A percentile compares a stretch with the other conserved stretches of the same genome.
Conservation (phyloP, 2,888 invertebrate species). For the Tipula unca region DNA sequence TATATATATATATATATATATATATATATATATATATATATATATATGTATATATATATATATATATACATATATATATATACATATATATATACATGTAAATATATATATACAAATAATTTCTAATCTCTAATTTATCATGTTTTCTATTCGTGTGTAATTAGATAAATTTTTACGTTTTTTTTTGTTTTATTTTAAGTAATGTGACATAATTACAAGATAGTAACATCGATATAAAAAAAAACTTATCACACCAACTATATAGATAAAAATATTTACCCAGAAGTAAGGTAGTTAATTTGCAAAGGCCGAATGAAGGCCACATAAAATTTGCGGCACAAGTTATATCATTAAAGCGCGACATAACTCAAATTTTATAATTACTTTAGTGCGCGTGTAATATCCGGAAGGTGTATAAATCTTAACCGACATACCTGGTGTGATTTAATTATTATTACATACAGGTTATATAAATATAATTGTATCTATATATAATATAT, state of each 20-base stretch:
- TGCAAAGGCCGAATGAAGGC: not conserved
- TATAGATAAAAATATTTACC: not conserved
- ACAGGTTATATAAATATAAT: too few species aligned
- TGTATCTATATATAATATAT: not conserved
- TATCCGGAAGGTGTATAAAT: not conserved
- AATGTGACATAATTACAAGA: not conserved
- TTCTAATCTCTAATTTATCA: not conserved
- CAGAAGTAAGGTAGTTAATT: not conserved
- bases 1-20: too few species aligned
- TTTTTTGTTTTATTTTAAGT: not conserved
- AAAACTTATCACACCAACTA: not conserved
- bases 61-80: too few species aligned
- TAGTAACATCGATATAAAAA: not conserved
- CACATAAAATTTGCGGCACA: not conserved
- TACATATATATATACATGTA: too few species aligned
- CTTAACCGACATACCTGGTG: not conserved
- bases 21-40: too few species aligned
- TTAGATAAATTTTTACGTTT: not conserved
- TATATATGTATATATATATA: too few species aligned
- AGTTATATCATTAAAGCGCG: not conserved
- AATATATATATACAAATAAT: not conserved
- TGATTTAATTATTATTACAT: not conserved
- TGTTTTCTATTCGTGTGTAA: not conserved
- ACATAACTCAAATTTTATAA: not conserved
- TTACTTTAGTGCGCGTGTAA: not conserved